Conservation (phyloP, 2,113 vertebrate species). For the Apodemus sylvaticus region DNA sequence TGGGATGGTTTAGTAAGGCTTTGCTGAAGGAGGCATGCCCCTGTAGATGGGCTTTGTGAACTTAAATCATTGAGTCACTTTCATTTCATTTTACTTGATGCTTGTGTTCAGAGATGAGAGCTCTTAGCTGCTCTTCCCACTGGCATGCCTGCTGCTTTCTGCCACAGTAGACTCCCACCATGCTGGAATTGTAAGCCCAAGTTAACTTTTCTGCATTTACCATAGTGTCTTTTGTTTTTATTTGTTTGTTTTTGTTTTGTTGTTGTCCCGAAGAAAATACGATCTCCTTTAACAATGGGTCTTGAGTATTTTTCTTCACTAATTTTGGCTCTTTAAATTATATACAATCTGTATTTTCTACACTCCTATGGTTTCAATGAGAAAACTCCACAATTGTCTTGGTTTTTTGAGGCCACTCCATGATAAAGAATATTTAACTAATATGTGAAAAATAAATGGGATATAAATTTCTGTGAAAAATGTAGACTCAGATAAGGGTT, state of each 20-base stretch:
- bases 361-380: background rate
- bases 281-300: background rate
- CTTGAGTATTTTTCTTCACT: background rate
- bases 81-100: background rate
- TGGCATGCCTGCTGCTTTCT: background rate
- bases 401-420: background rate
- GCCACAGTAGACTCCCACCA: background rate
- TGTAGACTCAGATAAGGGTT: background rate
- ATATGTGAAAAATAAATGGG: background rate
- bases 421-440: background rate
- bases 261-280: background rate
- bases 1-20: background rate
- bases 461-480: background rate
- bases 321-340: background rate
- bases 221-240: background rate
- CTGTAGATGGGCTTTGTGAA: background rate
- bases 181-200: background rate
- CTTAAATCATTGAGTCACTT: background rate
- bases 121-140: background rate
- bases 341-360: background rate
- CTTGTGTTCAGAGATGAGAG: background rate
- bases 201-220: background rate
- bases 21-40: background rate
- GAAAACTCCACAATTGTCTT: background rate
- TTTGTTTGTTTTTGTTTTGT: background rate